Conservation (phyloP, 2,888 invertebrate species). For the Ophioninae sp. region DNA sequence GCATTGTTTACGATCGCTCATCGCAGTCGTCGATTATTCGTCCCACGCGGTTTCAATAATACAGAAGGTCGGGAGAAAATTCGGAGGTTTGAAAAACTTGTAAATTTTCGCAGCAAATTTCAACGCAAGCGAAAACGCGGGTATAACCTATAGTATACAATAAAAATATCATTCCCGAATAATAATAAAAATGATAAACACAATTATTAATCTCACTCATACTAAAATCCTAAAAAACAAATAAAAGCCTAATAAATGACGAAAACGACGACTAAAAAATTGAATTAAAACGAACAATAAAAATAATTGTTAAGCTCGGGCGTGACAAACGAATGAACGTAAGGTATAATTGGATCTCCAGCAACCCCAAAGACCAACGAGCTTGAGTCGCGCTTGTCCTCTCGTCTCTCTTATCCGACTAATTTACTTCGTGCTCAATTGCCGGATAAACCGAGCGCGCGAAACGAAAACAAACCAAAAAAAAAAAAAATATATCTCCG, state of each 20-base stretch:
- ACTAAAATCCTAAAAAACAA: background rate
- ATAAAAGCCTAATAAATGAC: background rate
- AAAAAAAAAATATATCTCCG: no score
- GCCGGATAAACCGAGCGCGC: slow-evolving; percentile 3
- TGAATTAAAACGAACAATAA: background rate
- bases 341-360: background rate
- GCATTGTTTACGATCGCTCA: background rate
- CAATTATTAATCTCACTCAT: background rate
- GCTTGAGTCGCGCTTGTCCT: background rate
- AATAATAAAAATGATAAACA: no score
- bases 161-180: background rate
- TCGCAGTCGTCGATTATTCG: slow-evolving; percentile 24
- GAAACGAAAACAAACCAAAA: no score
- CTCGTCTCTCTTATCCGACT: background rate
- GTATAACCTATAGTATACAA: no score
- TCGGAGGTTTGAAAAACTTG: background rate
- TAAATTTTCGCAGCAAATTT: no score
- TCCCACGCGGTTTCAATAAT: slow-evolving; percentile 48
- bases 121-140: no score
- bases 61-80: slow-evolving; percentile 14
- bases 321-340: background rate
- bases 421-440: slow-evolving; percentile 4
- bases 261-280: background rate
- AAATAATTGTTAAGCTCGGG: background rate
- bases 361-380: background rate